These are phyloP conservation scores for Tragelaphus strepsiceros DNA, from an alignment of 2,113 vertebrate species.

Conservation along the genomic window DNA sequence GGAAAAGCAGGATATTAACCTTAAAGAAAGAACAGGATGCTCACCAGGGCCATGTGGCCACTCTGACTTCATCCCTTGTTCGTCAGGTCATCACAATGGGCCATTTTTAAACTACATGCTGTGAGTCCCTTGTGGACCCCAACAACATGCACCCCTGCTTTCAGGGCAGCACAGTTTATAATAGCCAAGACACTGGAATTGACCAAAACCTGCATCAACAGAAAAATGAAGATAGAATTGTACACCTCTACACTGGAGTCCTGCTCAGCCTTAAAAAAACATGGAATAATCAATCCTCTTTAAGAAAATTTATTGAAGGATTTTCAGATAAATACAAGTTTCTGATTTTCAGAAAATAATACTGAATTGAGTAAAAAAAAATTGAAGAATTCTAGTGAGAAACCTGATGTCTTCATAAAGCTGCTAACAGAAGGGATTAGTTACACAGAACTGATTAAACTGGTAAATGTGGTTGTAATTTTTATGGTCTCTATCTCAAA, in stretches of 20 bases:
- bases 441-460: not conserved
- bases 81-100: not conserved
- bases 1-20: not conserved
- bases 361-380: not conserved
- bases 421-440: not conserved
- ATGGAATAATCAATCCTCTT: not conserved
- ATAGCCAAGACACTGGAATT: not conserved
- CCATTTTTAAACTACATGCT: fast-evolving
- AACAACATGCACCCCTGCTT: too few species aligned
- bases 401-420: not conserved
- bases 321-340: not conserved
- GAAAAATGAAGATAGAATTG: not conserved
- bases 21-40: not conserved
- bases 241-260: not conserved
- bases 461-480: not conserved
- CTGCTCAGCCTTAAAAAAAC: not conserved
- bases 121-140: not conserved
- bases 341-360: not conserved
- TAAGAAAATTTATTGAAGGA: not conserved
- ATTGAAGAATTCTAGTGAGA: not conserved
- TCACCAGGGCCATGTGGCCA: not conserved
- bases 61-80: not conserved
- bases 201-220: not conserved
- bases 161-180: too few species aligned
- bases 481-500: not conserved